Evolutionary conservation across 2,113 vertebrate genomes (phyloP), one percentile per base, ranked within the genome.

Genomic region (Athene cunicularia): DNA sequence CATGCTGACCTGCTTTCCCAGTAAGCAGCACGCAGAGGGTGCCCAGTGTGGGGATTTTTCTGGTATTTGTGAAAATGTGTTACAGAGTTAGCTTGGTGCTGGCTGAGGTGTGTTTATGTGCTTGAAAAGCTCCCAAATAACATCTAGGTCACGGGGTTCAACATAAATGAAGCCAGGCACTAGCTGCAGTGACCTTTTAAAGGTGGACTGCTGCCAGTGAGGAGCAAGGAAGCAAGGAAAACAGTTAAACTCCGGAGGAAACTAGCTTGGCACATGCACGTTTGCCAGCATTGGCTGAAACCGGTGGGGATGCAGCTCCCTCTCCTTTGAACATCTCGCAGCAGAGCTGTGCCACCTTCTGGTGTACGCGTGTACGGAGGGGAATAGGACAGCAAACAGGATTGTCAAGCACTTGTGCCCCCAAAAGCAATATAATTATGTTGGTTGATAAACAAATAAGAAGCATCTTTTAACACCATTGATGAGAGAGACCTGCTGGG

Each of bases 1-100:
- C 99, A 99, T 0, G 99, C 99, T 0, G 98, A 99, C 97, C 98
- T 99, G 93, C 99, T 99, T 35, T 99, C 99, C 94, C 98, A 99
- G 99, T 99, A 96, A 98, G 99, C 32, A 94, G 62, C 16, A 0
- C 7, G 2, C 53, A 15, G 43, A 20, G 21, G 3, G 1, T 67
- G 58, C 52, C 77, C 6, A 2, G 7, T 13, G 1, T 17, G 58
- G 66, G 23, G 43, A 19, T 53, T 41, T 50, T 0, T 15, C 43
- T 68, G 58, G 0, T 3, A 2, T 14, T 41, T 70, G n/a, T 79
- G 76, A 58, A 60, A 87, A 28, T 14, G 15, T 7, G 19, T 71
- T 60, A 50, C 5, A 4, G 35, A 8, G 32, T 75, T 47, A 70
- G 32, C 35, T 49, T 84, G 47, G 37, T n/a, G 60, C 37, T 62